Conservation (phyloP, 2,797 vertebrate genomes). For the Xyrichtys novacula region DNA sequence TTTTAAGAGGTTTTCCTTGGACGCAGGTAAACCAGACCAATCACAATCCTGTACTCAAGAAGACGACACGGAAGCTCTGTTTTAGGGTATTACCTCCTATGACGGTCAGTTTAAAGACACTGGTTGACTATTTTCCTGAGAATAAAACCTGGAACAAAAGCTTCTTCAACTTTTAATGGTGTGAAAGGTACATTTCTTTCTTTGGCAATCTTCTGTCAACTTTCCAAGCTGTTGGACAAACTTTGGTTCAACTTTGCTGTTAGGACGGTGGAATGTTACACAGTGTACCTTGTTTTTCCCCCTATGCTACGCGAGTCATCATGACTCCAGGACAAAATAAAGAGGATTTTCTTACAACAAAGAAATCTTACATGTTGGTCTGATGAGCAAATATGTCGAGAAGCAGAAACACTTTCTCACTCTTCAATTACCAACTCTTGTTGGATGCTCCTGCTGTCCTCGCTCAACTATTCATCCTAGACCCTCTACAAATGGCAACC, state of each 20-base stretch:
- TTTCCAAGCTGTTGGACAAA: neutral
- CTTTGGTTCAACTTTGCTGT: constrained; percentile 12
- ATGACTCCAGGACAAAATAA: neutral
- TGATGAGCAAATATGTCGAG: neutral
- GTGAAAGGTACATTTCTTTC: too few species aligned
- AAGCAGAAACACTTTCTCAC: constrained; percentile 17
- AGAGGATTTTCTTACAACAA: constrained; percentile 22
- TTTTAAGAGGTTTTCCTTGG: too few species aligned
- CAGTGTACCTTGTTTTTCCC: neutral
- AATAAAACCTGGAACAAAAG: too few species aligned
- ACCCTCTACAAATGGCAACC: constrained; percentile 1
- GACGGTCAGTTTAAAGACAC: too few species aligned
- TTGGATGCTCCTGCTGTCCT: constrained; percentile 9
- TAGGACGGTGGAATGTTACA: neutral
- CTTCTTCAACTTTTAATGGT: too few species aligned
- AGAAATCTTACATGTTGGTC: constrained; percentile 3
- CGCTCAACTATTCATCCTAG: neutral
- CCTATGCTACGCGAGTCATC: too few species aligned
- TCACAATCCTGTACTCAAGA: too few species aligned
- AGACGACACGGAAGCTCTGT: too few species aligned
- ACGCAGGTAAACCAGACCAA: too few species aligned
- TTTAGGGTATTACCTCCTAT: too few species aligned
- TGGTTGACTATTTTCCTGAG: too few species aligned
- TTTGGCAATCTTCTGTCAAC: neutral
- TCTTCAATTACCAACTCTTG: constrained; percentile 45